Base-by-base conservation (phyloP, 2,797 vertebrate genomes). In the Oreochromis mossambicus region DNA sequence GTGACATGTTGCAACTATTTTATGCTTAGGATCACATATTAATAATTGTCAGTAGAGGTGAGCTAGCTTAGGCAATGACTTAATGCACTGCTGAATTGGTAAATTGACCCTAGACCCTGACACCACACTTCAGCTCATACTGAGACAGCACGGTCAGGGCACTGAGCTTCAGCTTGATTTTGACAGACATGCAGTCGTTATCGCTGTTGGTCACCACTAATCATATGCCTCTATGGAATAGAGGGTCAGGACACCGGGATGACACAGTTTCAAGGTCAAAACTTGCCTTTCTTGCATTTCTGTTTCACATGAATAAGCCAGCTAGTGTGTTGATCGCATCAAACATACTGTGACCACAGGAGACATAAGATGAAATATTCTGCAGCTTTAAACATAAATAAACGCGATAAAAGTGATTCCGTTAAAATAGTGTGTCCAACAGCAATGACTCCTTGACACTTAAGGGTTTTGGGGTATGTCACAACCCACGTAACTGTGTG, bases 161-260 rank as follows among this genome's bases (percentile, higher is more conserved):
- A 58, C 86, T 83, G 92, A 92, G 90, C 90, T 89, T 92, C 92
- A 80, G 89, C 92, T 93, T 94, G 94, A 94, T 94, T 94, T 92
- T 94, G 94, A 96, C 88, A 89, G 95, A 96, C 95, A 90, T 81
- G 84, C 86, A 78, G 94, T 94, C 86, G 83, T 96, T 96, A 95
- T 95, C 94, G 83, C 90, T 86, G 88, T 77, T 88, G 87, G 93
- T 92, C 81, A 81, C 89, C 91, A 92, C 93, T 91, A 91, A 92
- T 95, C 91, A 90, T 87, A 87, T 85, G 87, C 89, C 85, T 91
- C 78, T 66, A 38, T 24, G 80, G 85, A 93, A 86, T 76, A 87
- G 82, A 82, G 88, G 90, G 87, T 87, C 87, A 80, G 95, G 94
- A 95, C 94, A 88, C 79, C 34, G 21, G 51, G 77, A 88, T 83